Evolutionary conservation across 2,888 invertebrate species (phyloP).

Genomic region (Drosophila setosimentum): DNA sequence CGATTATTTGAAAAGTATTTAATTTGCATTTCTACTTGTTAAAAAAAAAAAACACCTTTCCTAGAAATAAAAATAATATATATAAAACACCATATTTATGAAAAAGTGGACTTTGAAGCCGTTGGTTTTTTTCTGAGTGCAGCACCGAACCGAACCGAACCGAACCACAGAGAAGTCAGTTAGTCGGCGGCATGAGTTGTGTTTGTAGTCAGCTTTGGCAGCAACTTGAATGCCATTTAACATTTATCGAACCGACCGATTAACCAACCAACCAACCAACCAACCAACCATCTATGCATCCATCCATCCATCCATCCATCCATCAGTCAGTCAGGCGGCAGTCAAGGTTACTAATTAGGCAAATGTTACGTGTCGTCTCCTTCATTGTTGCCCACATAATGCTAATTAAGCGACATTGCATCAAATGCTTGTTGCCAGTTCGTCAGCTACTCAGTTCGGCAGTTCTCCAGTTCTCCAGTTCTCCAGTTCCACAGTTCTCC

Average conservation of each 20-base stretch:
- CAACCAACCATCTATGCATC: conserved; percentile 6
- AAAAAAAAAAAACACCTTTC: accelerated
- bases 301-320: conserved; percentile 27
- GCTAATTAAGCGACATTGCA: conserved; percentile 77
- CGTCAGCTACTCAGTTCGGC: conserved; percentile 10
- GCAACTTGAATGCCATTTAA: conserved; percentile 59
- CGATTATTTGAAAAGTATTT: background rate
- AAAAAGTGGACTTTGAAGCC: accelerated
- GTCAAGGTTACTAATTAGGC: conserved; percentile 77
- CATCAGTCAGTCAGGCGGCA: conserved; percentile 49
- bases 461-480: conserved; percentile 2
- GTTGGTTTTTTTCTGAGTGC: background rate
- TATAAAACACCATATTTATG: no score
- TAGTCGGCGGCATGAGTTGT: conserved; percentile 37
- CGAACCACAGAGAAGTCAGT: background rate
- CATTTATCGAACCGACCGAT: conserved; percentile 20
- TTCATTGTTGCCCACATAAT: conserved; percentile 45
- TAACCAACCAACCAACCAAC: conserved; percentile 16
- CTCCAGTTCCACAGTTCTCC: conserved; percentile 6
- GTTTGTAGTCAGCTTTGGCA: conserved; percentile 38
- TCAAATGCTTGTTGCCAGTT: conserved; percentile 51
- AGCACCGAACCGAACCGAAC: background rate
- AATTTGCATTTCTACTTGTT: background rate
- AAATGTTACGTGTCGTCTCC: conserved; percentile 40
- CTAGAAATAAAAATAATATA: no score